Conservation (phyloP, 2,888 invertebrate species). For the Automeris io region DNA sequence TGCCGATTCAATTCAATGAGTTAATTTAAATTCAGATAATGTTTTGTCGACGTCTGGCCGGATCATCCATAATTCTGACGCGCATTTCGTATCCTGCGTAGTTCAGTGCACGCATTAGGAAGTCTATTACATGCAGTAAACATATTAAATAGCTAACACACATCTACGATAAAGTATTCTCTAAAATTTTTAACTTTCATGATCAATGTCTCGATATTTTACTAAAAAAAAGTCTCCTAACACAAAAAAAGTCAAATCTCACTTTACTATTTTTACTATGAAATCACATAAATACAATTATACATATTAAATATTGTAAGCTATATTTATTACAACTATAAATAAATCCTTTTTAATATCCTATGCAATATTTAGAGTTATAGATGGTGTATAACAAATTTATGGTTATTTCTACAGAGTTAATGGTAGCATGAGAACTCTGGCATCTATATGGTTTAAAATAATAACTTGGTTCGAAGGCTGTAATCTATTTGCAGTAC, state of each 20-base stretch:
- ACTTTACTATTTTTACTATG: too few relatives aligned
- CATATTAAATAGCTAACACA: conserved; percentile 10
- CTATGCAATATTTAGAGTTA: background rate
- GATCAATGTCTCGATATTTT: too few relatives aligned
- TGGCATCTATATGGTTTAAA: conserved; percentile 35
- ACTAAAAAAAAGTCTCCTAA: too few relatives aligned
- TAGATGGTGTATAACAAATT: background rate
- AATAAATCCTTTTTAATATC: conserved; percentile 1
- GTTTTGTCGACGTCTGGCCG: conserved; percentile 48
- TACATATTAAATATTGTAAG: too few relatives aligned
- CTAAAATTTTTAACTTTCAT: too few relatives aligned
- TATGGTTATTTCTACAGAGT: conserved; percentile 10
- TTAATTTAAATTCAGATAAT: conserved; percentile 65
- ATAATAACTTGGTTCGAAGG: conserved; percentile 33
- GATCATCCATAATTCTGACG: conserved; percentile 63
- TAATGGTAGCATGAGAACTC: conserved; percentile 16
- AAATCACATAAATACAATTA: too few relatives aligned
- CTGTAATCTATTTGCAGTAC: conserved; percentile 55
- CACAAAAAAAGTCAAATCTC: too few relatives aligned
- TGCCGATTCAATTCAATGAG: conserved; percentile 63
- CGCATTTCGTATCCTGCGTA: conserved; percentile 57
- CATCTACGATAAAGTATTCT: background rate
- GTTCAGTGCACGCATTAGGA: conserved; percentile 45
- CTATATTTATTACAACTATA: too few relatives aligned
- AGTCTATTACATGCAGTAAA: conserved; percentile 34